These are phyloP conservation scores for Smithornis capensis DNA, from an alignment of 2,113 vertebrate genomes.

Conservation along the genomic window DNA sequence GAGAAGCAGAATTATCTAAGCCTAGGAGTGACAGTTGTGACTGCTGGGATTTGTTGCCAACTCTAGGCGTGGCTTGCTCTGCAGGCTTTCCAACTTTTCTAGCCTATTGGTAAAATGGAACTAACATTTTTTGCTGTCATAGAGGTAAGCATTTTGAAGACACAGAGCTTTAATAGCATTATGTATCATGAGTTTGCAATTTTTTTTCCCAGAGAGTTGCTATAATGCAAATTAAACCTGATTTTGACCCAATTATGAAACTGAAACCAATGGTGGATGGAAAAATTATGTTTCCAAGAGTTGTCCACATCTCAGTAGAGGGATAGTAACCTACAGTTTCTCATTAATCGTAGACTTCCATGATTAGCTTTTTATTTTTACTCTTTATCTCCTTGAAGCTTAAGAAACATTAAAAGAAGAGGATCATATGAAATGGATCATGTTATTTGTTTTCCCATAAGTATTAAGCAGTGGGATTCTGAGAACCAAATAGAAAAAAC, in stretches of 20 bases:
- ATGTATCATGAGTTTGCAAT: not conserved
- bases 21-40: not conserved
- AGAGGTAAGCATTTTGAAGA: not conserved
- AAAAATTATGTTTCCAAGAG: not conserved
- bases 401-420: not conserved
- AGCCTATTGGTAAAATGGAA: not conserved
- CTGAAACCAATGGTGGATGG: not conserved
- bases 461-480: not conserved
- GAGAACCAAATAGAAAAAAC: not conserved
- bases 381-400: not conserved
- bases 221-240: not conserved
- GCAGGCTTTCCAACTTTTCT: not conserved
- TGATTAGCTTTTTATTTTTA: not conserved
- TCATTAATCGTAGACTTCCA: not conserved
- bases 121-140: not conserved
- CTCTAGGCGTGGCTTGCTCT: not conserved
- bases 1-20: not conserved
- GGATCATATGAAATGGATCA: not conserved
- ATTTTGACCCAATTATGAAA: not conserved
- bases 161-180: not conserved
- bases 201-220: not conserved
- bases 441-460: not conserved
- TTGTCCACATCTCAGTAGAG: not conserved
- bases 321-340: not conserved
- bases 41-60: slow-evolving; percentile 12